Base-by-base conservation (phyloP, 2,113 vertebrate species). In the Ciconia boyciana region DNA sequence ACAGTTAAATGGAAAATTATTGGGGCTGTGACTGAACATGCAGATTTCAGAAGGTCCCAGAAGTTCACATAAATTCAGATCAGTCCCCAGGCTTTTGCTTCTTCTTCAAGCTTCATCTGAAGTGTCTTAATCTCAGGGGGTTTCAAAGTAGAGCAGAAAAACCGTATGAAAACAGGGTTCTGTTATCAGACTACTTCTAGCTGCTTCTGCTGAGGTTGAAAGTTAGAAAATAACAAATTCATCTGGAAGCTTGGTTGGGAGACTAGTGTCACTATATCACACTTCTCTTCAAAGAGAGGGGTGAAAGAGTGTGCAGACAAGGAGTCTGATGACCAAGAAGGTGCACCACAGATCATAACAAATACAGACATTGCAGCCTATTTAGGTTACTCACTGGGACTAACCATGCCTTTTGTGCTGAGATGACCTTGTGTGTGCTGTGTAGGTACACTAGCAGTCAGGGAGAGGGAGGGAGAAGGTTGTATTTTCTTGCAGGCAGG, bases 61-160 rank as follows among this genome's bases (percentile, higher is more conserved):
- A 83, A 87, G 34, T 85, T 94, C 69, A 79, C 39, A 39, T 79
- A 69, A 93, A 87, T 92, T 85, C 65, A 43, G 28, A 87, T 76
- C 44, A 72, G 20, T 94, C 61, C 43, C 74, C 6, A 22, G 46
- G 54, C 46, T 94, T 96, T 89, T 80, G 17, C 41, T 79, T 16
- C 44, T 68, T 77, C 83, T 87, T 58, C 49, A 61, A 34, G 61
- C 29, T 85, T 55, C 22, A 89, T 91, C 70, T 76, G 22, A 72
- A 87, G 61, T 61, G 15, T 17, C 52, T 70, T 87, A 62, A 83
- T 72, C 81, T 89, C 74, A 44, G 32, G 64, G 58, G 32, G 43
- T 88, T 92, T 77, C 75, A 60, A 95, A 70, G 29, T 16, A 75
- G 62, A 94, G 74, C 54, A 87, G 61, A 43, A 88, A 92, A 96